Evolutionary conservation across 2,888 invertebrate genomes (phyloP), one percentile per base, ranked within the genome.

Genomic region (Epsilonema sp.): DNA sequence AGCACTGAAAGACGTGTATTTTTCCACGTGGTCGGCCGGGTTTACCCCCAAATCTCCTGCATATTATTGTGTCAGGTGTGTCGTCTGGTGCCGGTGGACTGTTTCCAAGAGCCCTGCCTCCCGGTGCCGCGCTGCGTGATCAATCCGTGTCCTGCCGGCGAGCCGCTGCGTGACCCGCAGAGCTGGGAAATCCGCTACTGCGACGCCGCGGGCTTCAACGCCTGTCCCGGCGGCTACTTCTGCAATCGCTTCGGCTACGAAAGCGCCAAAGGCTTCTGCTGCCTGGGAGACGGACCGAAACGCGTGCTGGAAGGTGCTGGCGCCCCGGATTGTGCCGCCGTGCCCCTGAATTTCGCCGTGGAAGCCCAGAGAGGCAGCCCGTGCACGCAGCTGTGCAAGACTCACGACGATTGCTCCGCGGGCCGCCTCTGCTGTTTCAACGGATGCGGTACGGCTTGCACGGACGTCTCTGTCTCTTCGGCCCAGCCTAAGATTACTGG

Each of bases 111-210:
- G 11, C 13, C n/a, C 13, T 26, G 46, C n/a, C 22, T 25, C n/a
- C 46, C 44, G 13, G 38, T 45, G 16, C n/a, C 38, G 5, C 13
- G 19, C 5, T 45, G 47, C 20, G 37, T 44, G 3, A 21, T 31
- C 3, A 47, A 47, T 36, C 22, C 44, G 11, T 47, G 47, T 37
- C 23, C 37, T 16, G 16, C 3, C 23, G 44, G 47, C 22, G 26
- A 13, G 4, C 47, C 47, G 4, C 19, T 37, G 26, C n/a, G 39
- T 2, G 44, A 47, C 44, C 25, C 36, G 3, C 5, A 37, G 20
- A 38, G 3, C 5, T 45, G 44, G 36, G 31, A 24, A n/a, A 5
- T 37, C 21, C n/a, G 11, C 3, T n/a, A n/a, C 2, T 47, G 47
- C 21, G 3, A 20, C 5, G 13, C 23, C 19, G 16, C 3, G 16